Evolutionary conservation across 2,888 invertebrate species (phyloP), one percentile per base, ranked within the genome.

Genomic region (Arge pagana): DNA sequence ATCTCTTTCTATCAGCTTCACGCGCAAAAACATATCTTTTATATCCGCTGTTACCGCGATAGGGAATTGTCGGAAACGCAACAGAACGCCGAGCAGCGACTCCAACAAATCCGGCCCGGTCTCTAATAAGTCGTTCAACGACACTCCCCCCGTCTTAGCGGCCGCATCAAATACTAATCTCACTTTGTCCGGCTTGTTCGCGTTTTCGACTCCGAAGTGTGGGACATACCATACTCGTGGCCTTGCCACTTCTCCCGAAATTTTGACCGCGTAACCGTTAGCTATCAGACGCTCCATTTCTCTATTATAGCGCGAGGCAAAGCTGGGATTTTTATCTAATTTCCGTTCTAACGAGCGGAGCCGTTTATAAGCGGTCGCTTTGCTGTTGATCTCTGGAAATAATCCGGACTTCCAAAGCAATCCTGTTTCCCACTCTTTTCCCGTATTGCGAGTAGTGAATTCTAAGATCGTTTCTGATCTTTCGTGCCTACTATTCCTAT

Each of bases 31-130:
- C 71, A 74, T 71, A 37, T 74, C 68, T 4, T 52, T 57, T 0
- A 73, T 66, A 36, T 75, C 72, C 0, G 67, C 56, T 59, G 60
- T 50, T 50, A 77, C 59, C 2, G 68, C 75, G 3, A 72, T 52
- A 24, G 49, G 57, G 11, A 65, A 55, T 56, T 69, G 64, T 31
- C 75, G 52, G 51, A 77, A 77, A 1, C 70, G 64, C 52, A 70
- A 60, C 36, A 77, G 37, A 0, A 76, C 66, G 3, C 70, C 68
- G 0, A 66, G 50, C 33, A 77, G 51, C 4, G 72, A 61, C 7
- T 59, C 55, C 3, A 71, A 53, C 3, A 70, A 42, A 28, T 72
- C 70, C 1, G 74, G 71, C 1, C 72, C 72, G 15, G 58, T 61
- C 3, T 72, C 23, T 5, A 77, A 41, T 4, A 59, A 23, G 15